Conservation (phyloP, 2,888 invertebrate genomes). For the Ormyrus nitidulus region DNA sequence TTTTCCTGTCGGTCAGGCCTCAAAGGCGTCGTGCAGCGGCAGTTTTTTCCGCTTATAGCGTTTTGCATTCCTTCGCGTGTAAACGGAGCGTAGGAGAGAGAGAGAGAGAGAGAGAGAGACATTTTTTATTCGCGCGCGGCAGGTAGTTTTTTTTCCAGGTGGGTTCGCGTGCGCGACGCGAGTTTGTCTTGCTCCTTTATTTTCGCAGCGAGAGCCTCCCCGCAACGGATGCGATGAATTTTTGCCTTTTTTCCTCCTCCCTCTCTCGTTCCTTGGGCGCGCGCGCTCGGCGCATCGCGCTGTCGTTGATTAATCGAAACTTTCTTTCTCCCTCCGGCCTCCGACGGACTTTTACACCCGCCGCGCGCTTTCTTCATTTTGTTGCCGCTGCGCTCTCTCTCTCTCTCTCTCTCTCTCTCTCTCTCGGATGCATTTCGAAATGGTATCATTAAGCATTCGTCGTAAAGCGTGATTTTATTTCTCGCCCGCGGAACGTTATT, state of each 20-base stretch:
- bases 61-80: constrained; percentile 47
- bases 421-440: no score
- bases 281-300: constrained; percentile 6
- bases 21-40: no score
- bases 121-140: constrained; percentile 18
- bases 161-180: constrained; percentile 38
- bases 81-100: not conserved
- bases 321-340: constrained; percentile 6
- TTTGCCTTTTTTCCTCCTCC: not conserved
- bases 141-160: constrained; percentile 25
- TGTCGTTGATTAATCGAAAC: constrained; percentile 41
- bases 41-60: no score
- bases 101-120: no score
- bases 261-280: not conserved
- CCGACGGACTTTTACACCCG: no score
- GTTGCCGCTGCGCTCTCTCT: no score
- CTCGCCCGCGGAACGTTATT: not conserved
- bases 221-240: constrained; percentile 41
- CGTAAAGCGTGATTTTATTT: not conserved
- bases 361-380: no score
- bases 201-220: constrained; percentile 8
- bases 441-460: no score
- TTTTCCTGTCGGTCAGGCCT: no score
- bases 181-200: constrained; percentile 50
- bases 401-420: no score